Conservation (phyloP, 2,113 vertebrate species). For the Cichladusa arquata region DNA sequence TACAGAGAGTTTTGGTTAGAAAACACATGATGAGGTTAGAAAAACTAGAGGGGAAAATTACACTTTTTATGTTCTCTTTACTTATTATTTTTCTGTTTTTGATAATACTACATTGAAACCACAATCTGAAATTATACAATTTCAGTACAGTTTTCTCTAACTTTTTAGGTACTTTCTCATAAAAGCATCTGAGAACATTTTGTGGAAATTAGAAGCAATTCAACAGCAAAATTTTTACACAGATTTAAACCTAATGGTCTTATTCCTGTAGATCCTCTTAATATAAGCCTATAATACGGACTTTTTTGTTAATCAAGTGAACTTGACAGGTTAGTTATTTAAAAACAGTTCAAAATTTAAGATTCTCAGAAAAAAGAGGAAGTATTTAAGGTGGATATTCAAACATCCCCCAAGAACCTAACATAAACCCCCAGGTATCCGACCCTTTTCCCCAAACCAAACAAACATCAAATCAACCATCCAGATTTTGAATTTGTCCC, state of each 20-base stretch:
- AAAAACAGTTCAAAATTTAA: background rate
- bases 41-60: background rate
- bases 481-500: background rate
- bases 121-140: background rate
- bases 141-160: background rate
- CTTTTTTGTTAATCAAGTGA: background rate
- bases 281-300: background rate
- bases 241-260: background rate
- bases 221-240: background rate
- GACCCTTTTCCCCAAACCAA: background rate
- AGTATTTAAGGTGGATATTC: background rate
- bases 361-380: background rate
- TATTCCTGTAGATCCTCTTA: background rate
- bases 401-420: accelerated
- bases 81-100: background rate
- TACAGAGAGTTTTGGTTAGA: background rate
- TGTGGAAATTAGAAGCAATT: background rate
- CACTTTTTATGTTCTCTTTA: too few species aligned
- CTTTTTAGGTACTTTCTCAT: background rate
- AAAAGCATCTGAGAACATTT: background rate
- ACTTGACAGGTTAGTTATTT: background rate
- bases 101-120: background rate
- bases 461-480: background rate
- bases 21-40: background rate
- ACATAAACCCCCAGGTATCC: background rate